Percentiles rank a stretch among this genome's conserved stretches.
These are phyloP conservation scores for Cephus nigrinus DNA, from an alignment of 2,888 invertebrate species.

Conservation along the genomic window DNA sequence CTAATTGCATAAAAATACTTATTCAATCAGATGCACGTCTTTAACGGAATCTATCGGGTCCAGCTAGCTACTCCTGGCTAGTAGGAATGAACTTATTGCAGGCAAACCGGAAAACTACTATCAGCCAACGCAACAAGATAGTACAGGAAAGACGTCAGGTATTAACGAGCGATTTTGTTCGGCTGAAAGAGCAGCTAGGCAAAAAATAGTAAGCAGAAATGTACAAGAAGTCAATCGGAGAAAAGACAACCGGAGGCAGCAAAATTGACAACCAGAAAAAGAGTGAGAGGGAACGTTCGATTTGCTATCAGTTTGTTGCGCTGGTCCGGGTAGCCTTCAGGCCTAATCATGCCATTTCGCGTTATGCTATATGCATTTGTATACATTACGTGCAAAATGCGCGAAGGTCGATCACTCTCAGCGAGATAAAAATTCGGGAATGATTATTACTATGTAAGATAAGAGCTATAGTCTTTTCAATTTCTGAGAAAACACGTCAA, in stretches of 20 bases:
- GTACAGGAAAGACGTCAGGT: not conserved
- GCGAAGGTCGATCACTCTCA: not conserved
- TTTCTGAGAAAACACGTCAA: too few species aligned
- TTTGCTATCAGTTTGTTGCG: constrained; percentile 2
- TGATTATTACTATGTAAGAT: not conserved
- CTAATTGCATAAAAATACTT: not conserved
- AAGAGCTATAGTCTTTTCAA: not conserved
- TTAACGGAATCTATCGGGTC: not conserved
- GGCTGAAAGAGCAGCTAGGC: not conserved
- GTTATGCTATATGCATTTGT: not conserved
- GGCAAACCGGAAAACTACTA: not conserved
- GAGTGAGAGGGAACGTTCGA: not conserved
- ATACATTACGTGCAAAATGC: not conserved
- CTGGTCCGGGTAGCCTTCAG: not conserved
- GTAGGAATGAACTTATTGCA: constrained; percentile 10
- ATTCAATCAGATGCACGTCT: not conserved
- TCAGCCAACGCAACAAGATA: not conserved
- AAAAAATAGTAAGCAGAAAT: not conserved
- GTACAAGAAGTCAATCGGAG: not conserved
- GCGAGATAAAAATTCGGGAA: not conserved
- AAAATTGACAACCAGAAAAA: not conserved
- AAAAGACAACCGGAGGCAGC: not conserved
- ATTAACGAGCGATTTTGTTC: not conserved
- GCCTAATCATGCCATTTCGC: not conserved
- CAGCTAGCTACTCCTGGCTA: not conserved